Conservation (phyloP, 2,888 invertebrate genomes). For the Acanthacorydalis orientalis region DNA sequence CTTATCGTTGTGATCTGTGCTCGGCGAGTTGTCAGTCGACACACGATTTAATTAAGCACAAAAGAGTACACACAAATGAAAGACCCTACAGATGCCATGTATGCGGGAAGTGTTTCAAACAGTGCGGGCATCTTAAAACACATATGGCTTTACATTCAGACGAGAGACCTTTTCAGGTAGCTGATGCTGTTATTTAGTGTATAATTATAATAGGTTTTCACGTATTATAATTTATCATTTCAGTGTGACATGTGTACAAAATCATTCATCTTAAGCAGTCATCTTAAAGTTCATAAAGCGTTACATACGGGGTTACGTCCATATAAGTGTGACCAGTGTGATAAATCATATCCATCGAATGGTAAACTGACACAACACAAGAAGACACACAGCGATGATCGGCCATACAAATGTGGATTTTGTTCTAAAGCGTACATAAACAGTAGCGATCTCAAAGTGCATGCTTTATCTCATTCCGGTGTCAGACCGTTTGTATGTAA, state of each 20-base stretch:
- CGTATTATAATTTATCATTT: too few relatives aligned
- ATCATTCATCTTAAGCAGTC: not conserved
- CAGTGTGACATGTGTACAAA: not conserved
- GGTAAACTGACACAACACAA: not conserved
- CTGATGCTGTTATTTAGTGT: too few relatives aligned
- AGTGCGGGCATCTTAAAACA: not conserved
- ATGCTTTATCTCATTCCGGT: not conserved
- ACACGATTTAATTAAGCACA: not conserved
- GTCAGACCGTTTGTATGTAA: not conserved
- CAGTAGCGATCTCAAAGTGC: not conserved
- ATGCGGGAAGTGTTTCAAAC: not conserved
- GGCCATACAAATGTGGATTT: not conserved
- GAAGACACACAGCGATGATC: not conserved
- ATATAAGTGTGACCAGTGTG: not conserved
- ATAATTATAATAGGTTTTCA: too few relatives aligned
- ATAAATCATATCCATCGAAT: not conserved
- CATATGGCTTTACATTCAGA: not conserved
- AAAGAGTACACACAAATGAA: not conserved
- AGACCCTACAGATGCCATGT: not conserved
- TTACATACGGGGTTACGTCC: not conserved
- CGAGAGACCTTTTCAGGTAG: not conserved
- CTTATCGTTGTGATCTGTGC: not conserved
- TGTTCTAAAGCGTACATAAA: not conserved
- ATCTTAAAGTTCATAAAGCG: not conserved
- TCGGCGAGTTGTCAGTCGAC: not conserved